Conservation (phyloP, 2,888 invertebrate species). For the Melipona beecheii region DNA sequence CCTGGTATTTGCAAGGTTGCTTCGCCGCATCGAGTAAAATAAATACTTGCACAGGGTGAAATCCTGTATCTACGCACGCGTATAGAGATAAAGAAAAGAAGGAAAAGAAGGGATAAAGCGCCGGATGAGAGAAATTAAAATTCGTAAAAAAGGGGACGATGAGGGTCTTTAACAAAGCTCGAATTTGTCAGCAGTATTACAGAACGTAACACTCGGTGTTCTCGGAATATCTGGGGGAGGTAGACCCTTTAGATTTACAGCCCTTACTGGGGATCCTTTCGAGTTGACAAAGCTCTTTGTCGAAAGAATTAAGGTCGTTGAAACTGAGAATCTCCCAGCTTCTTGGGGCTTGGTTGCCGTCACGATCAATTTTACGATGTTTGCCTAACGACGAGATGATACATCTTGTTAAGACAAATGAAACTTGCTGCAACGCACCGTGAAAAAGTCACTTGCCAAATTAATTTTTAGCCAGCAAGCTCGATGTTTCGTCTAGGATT, state of each 20-base stretch:
- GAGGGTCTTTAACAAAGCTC: background rate
- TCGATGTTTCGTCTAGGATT: too few relatives aligned
- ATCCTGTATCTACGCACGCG: too few relatives aligned
- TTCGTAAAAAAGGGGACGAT: too few relatives aligned
- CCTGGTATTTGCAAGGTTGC: too few relatives aligned
- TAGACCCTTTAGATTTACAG: conserved; percentile 38
- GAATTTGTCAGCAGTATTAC: conserved; percentile 7
- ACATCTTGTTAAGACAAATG: conserved; percentile 11
- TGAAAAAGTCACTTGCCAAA: background rate
- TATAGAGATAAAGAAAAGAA: background rate
- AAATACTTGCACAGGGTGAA: too few relatives aligned
- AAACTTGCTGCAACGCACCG: background rate
- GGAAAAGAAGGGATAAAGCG: too few relatives aligned
- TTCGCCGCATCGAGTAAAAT: too few relatives aligned
- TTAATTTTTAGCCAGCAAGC: background rate
- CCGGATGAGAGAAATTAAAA: background rate
- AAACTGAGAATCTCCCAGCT: conserved; percentile 32
- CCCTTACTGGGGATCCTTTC: conserved; percentile 20
- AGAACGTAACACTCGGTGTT: background rate
- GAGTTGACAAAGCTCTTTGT: conserved; percentile 41
- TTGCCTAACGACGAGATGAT: conserved; percentile 22
- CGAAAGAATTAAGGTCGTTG: conserved; percentile 37
- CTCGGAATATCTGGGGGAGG: background rate
- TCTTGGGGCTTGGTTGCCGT: conserved; percentile 7
- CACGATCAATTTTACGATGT: conserved; percentile 39